Base-by-base conservation (phyloP, 2,888 invertebrate species). In the Orchestes rusci region DNA sequence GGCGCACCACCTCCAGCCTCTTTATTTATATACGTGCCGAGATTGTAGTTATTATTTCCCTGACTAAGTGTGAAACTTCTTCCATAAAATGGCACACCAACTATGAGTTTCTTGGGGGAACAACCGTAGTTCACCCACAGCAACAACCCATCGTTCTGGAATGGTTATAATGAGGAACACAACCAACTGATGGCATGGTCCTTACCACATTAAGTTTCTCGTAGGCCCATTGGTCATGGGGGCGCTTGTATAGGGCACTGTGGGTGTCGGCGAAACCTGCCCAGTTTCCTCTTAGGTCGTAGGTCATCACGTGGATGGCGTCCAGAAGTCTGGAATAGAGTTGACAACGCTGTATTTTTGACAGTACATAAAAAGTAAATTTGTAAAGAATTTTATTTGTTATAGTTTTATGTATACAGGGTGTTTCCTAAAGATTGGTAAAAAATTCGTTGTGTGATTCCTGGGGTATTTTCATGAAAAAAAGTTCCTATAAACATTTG, bases 41-140 rank as follows among this genome's bases (percentile, higher is more conserved):
- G 75, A 38, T 80, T 80, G 62, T 89, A 85, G 71, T 90, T 88
- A 52, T 75, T 87, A 66, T 88, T 90, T 8, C 89, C 82, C 43
- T 76, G 77, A 43, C 88, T 82, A 16, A 92, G 70, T 0, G 90
- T 90, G 64, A 80, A 92, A 2, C 86, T 83, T 39, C 91, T 77
- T 0, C 91, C 92, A 64, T 92, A 92, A 70, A 91, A 89, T 0
- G 92, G 91, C 39, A 91, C 78, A 12, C 92, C 92, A 2, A 92
- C 88, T 1, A 92, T 82, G 28, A 92, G 70, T 67, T 91, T 91
- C 65, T 89, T 84, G 1, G 85, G 79, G 0, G 88, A 84, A 54
- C 92, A 91, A 2, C 92, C 92, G 70, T 84, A 84, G 56, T 88
- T 83, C 54, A 88, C 90, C 92, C 92, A 93, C 13, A 92, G 70